Evolutionary conservation across 2,113 vertebrate genomes (phyloP), one percentile per base, ranked within the genome.

Genomic region (Saccopteryx leptura): DNA sequence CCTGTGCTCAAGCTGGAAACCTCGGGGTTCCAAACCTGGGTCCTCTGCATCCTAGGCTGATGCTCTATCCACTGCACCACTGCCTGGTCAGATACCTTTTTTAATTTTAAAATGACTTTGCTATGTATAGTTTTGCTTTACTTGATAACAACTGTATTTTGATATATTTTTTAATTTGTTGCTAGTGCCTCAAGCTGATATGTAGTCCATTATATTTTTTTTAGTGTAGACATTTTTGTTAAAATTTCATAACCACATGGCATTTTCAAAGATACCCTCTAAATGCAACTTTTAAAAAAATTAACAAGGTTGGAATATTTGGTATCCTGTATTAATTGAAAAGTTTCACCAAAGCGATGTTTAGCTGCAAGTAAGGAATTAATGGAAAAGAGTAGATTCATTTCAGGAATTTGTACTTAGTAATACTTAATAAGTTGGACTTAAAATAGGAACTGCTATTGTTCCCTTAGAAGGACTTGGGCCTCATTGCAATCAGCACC

Each of bases 141-240:
- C 12, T 60, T 93, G 66, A 5, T 93, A 46, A 58, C 23, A 74
- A 18, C 23, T 72, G 4, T 58, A 13, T 72, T 52, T 31, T 60
- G 84, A 68, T 61, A 89, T 72, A 88, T 68, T 91, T 93, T 78
- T 15, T 71, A 81, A 26, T n/a, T 31, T 86, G 33, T 75, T 91
- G 74, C 61, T 46, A 61, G 6, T 72, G 33, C 80, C 56, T 66
- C 9, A 54, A 61, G 15, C 72, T 90, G 48, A 74, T 65, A 21
- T 2, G 1, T 66, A n/a, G 78, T 66, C 56, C 17, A 48, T 86
- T 75, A 80, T 13, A 39, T 18, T 61, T 93, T 92, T 92, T 81
- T 69, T 17, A 79, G 31, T 75, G 17, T 79, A 66, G 39, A 88
- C 24, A 65, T 66, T 75, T 81, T 91, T 39, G n/a, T 94, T 82